Base-by-base conservation (phyloP, 2,797 vertebrate species). In the Eleutherodactylus coqui region DNA sequence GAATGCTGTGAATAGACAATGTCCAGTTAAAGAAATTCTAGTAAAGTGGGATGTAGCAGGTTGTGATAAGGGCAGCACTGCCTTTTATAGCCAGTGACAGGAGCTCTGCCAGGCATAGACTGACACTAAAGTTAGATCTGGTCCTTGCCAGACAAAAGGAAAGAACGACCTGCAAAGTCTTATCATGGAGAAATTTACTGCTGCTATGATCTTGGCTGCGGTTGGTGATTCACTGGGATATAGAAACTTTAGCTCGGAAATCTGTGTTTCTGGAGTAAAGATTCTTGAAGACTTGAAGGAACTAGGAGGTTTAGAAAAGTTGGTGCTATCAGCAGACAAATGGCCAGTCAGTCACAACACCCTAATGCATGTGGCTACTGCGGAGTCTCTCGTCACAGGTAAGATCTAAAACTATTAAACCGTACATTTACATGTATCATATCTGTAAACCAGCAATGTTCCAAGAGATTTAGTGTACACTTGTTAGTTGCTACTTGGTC, bases 321-420 rank as follows among this genome's bases (percentile, higher is more conserved):
- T 97, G 17, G 96, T 94, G 85, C 92, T 98, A 34, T 96, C 96
- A 6, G 90, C 93, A 0, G 96, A 97, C 64, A 96, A 95, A 89
- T 99, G 98, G 98, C 97, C 97, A 0, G 93, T 98, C 85, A 99
- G 97, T 72, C 96, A 97, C 90, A 96, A 96, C 85, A 95, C 94
- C 0, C 69, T 97, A 91, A 97, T 99, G 98, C 97, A 97, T 91
- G 95, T 98, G 93, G 96, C 96, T 73, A 99, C 98, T 0, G 96
- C 97, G 0, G 94, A 97, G 90, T 97, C 97, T 70, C 96, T 99
- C 41, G 89, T 97, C 90, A 96, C 98, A 95, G 97, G 98, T 99
- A 94, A 91, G 85, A 72, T n/a, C 19, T 21, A 34, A 24, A 24
- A 5, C n/a, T 58, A 13, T 72, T 1, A 69, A 24, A 24, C 3